phyloP scores from a whole-genome alignment of 2,888 invertebrate genomes.

The Pegoplata infirma region DNA sequence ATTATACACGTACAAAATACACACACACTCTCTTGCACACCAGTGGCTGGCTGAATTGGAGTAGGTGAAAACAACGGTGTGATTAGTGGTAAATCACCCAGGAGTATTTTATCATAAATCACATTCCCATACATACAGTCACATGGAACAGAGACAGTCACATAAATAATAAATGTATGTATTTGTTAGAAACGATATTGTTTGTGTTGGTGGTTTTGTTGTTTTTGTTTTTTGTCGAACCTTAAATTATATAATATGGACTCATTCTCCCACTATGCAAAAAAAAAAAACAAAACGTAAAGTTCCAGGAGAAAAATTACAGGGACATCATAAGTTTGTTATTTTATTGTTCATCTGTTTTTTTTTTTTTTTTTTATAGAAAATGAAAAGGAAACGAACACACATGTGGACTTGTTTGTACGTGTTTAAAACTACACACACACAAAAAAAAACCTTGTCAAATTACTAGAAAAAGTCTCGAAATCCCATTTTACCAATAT shows the following conservation, averaged over 20 bases:
- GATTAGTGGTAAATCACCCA: slow-evolving; percentile 45
- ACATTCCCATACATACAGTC: slow-evolving; percentile 10
- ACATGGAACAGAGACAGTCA: neutral
- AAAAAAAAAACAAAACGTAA: too few species aligned
- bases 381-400: neutral
- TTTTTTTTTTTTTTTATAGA: neutral
- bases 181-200: too few species aligned
- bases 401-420: slow-evolving; percentile 1
- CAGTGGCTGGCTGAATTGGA: neutral
- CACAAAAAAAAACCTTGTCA: too few species aligned
- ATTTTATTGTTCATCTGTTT: neutral
- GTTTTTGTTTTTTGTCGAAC: neutral
- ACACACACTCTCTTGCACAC: slow-evolving; percentile 8
- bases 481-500: too few species aligned
- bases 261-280: neutral
- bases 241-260: neutral
- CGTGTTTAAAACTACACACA: too few species aligned
- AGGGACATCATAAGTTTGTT: slow-evolving; percentile 4
- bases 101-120: slow-evolving; percentile 49
- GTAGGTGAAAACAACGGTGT: slow-evolving; percentile 37
- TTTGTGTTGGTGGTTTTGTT: too few species aligned
- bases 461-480: too few species aligned
- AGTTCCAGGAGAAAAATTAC: neutral
- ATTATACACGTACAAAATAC: slow-evolving; percentile 18
- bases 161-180: neutral